Evolutionary conservation across 1,140 invertebrate species (phyloP), one percentile per base, ranked within the genome.

Genomic region (Whitmania pigra): DNA sequence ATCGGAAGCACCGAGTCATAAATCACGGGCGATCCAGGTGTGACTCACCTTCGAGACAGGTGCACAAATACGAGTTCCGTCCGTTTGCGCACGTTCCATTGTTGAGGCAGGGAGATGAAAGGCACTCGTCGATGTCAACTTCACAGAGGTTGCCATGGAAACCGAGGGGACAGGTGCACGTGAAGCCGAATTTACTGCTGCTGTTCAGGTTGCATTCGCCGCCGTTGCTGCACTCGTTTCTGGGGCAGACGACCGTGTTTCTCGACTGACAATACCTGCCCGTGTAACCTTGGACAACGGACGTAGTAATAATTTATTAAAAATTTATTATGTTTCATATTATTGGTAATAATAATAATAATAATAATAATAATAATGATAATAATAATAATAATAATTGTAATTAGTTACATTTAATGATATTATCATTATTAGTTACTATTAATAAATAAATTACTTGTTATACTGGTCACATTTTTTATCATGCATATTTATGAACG

Each of bases 71-170:
- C 22, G 73, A 71, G 36, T 74, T 74, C 11, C 76, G 68, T 31
- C 15, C 69, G 71, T 78, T 76, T 2, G 69, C 86, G 78, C 94
- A 97, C 0, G 89, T 91, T 0, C 91, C 93, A 1, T 89, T 88
- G 77, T 97, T 94, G 77, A 92, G 88, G 78, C 93, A 97, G 0
- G 93, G 92, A 76, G 87, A 88, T 11, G 88, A 89, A 0, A 86
- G 85, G 72, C 78, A 79, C 22, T 78, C 76, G 72, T 79, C 72
- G 71, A 72, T 53, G 53, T 74, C 53, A 2, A 67, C 40, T 31
- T 76, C 74, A 68, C 76, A 77, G 18, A 69, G n/a, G 53, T 36
- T 22, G 18, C 76, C 76, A 25, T 70, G 72, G 68, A 54, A 76
- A 71, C 78, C 87, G 2, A 84, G 77, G 66, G 87, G 85, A 81